These are phyloP conservation scores for Meda fulgida DNA, from an alignment of 2,797 vertebrate species.

Conservation along the genomic window DNA sequence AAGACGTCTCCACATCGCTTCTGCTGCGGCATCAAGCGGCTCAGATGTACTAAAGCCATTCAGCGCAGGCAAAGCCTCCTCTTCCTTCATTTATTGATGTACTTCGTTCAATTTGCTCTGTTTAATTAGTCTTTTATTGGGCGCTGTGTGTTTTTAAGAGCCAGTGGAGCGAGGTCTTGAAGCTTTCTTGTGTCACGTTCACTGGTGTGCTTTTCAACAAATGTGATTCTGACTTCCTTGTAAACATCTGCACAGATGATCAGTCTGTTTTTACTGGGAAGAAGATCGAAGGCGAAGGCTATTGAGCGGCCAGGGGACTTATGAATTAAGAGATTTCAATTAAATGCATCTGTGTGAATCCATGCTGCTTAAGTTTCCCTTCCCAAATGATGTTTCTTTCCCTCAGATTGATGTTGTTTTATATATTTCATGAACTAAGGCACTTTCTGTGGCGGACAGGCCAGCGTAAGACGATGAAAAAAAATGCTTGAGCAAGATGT, in stretches of 20 bases:
- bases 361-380: background rate
- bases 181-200: background rate
- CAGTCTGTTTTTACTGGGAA: background rate
- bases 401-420: background rate
- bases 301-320: background rate
- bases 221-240: background rate
- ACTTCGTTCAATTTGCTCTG: conserved; percentile 45
- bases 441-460: background rate
- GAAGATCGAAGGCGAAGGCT: background rate
- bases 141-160: conserved; percentile 25
- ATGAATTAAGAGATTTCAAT: conserved; percentile 14
- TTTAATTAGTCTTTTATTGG: conserved; percentile 52
- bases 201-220: background rate
- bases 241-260: background rate
- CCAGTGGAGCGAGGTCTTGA: background rate
- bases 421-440: background rate
- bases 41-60: background rate
- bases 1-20: conserved; percentile 22
- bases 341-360: background rate
- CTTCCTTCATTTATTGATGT: conserved; percentile 39
- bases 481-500: background rate
- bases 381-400: background rate
- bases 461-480: background rate
- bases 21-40: conserved; percentile 2
- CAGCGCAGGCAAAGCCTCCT: conserved; percentile 23